Evolutionary conservation across 1,140 invertebrate genomes (phyloP), one percentile per base, ranked within the genome.

Genomic region (Pissodes strobi): DNA sequence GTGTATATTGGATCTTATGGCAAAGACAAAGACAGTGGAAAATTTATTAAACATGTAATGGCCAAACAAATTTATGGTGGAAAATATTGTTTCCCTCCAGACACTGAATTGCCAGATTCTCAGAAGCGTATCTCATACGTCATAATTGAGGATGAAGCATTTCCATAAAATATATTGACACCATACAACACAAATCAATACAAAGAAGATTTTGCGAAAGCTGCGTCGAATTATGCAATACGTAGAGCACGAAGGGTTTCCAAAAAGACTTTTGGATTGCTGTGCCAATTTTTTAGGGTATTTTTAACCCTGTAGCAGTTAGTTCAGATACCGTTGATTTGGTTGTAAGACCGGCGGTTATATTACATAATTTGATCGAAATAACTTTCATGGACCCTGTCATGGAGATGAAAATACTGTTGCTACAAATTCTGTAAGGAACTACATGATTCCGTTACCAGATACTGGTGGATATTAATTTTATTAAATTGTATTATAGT

Each of bases 1-100:
- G 68, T 82, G 34, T 76, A 82, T 66, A 74, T 83, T 15, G 79
- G 79, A 38, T 67, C 73, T 5, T 76, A 76, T 65, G 79, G 78
- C 5, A 75, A 64, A 51, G 68, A 76, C 55, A 66, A 73, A 19
- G 79, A 34, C 30, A 73, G 74, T 25, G 68, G 64, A 37, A 66
- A 78, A 48, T 77, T 75, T 46, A 71, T 75, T 64, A 78, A 81
- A 43, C 43, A 19, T 41, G 22, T 19, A 3, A 18, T 23, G 37
- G 19, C 6, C 3, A 13, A 57, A 19, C 13, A 10, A 0, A 58
- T 34, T 34, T 34, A 34, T 34, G 30, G 30, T 15, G 2, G 15
- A 30, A 34, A 38, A 34, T 34, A 34, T 34, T 34, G 30, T 34
- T 34, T 34, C n/a, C 30, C 30, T 34, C 30, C 30, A 34, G 30